Conservation (phyloP, 2,113 vertebrate genomes). For the Lichenostomus cassidix region DNA sequence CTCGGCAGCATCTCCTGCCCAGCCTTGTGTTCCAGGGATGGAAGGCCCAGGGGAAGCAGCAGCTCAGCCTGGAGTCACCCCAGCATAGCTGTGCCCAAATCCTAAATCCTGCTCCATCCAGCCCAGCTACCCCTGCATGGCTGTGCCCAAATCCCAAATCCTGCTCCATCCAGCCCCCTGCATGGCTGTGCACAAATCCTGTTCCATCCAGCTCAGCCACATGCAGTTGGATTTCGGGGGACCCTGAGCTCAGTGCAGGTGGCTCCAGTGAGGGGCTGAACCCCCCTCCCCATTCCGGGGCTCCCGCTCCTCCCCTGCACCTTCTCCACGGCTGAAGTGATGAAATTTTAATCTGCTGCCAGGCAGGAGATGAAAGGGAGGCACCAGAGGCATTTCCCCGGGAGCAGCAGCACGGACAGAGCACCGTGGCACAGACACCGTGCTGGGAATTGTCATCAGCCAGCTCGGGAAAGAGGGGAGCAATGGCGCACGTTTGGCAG, state of each 20-base stretch:
- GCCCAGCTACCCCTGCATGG: neutral
- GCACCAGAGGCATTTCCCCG: neutral
- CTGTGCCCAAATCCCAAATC: neutral
- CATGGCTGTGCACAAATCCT: neutral
- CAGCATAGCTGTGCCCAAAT: neutral
- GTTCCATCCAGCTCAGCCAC: neutral
- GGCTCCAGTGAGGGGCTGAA: neutral
- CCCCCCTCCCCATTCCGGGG: neutral
- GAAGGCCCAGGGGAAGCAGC: neutral
- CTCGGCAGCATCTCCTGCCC: neutral
- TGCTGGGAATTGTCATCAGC: neutral
- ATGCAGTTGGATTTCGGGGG: rapidly evolving
- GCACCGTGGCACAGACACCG: rapidly evolving
- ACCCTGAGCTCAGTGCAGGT: rapidly evolving
- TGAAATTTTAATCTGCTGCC: conserved; percentile 29
- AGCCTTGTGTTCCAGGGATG: rapidly evolving
- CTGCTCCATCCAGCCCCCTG: neutral
- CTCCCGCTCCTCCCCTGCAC: neutral
- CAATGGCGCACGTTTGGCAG: rapidly evolving
- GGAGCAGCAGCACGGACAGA: neutral
- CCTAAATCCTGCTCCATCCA: neutral
- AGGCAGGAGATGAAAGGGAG: conserved; percentile 11
- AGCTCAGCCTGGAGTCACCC: neutral
- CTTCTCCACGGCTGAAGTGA: neutral
- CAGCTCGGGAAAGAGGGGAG: neutral